Evolutionary conservation across 2,888 invertebrate genomes (phyloP).

Genomic region (Agriotes lineatus): DNA sequence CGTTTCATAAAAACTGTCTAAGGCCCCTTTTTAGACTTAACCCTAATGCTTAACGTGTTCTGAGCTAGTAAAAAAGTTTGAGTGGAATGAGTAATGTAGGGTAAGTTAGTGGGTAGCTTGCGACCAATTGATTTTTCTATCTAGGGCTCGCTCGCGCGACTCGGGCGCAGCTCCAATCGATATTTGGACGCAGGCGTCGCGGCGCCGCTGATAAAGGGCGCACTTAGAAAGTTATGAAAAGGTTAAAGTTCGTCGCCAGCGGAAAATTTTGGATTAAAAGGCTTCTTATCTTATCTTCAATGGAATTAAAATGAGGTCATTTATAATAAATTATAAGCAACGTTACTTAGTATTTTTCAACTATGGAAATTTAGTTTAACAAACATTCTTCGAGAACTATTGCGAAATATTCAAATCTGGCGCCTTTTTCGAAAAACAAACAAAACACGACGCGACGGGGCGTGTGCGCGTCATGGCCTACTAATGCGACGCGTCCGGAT

Average conservation of each 20-base stretch:
- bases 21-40: neutral
- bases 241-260: neutral
- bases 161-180: constrained; percentile 42
- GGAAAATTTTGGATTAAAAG: neutral
- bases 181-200: constrained; percentile 49
- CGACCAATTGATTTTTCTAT: constrained; percentile 7
- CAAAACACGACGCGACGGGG: neutral
- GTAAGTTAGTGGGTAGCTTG: no score
- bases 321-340: no score
- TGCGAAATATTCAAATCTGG: constrained; percentile 1
- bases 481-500: neutral
- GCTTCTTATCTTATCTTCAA: neutral
- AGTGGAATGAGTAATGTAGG: no score
- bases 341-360: no score
- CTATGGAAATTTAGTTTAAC: no score
- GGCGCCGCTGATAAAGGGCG: neutral
- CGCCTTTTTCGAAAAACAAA: neutral
- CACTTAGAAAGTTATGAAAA: neutral
- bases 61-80: no score
- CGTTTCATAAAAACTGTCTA: neutral
- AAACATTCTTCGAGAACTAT: no score
- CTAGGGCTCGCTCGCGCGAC: neutral
- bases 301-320: constrained; percentile 3
- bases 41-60: neutral
- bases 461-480: neutral